These are phyloP conservation scores for Drosophila demipolita DNA, from an alignment of 2,888 invertebrate species.

Conservation along the genomic window DNA sequence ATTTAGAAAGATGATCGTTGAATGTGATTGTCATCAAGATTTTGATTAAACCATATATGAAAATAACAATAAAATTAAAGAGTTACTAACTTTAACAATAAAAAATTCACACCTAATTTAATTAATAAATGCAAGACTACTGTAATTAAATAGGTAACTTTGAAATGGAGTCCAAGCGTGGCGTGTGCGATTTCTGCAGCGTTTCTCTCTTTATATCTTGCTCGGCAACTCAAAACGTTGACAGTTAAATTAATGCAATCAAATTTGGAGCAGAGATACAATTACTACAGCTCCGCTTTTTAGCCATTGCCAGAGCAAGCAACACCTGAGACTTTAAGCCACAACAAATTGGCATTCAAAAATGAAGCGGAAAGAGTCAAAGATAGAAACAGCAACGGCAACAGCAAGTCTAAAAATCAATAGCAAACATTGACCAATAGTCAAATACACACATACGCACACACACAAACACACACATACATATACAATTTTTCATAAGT, in stretches of 20 bases:
- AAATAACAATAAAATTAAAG: neutral
- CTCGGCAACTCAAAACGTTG: constrained; percentile 46
- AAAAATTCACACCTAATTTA: constrained; percentile 9
- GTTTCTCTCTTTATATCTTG: constrained; percentile 24
- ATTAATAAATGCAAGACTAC: constrained; percentile 25
- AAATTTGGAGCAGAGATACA: constrained; percentile 66
- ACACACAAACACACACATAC: neutral
- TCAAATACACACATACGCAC: constrained; percentile 2
- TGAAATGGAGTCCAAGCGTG: constrained; percentile 16
- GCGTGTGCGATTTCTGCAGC: constrained; percentile 25
- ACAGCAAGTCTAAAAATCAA: constrained; percentile 47
- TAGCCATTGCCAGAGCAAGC: constrained; percentile 28
- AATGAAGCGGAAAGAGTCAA: constrained; percentile 63
- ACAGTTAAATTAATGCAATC: constrained; percentile 64
- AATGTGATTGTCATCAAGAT: constrained; percentile 5
- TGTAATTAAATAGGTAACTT: constrained; percentile 23
- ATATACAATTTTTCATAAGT: constrained; percentile 44
- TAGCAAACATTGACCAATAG: constrained; percentile 64
- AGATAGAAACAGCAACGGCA: constrained; percentile 32
- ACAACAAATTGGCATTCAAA: constrained; percentile 50
- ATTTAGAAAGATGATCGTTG: neutral
- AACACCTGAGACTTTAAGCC: constrained; percentile 47
- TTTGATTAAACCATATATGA: constrained; percentile 1
- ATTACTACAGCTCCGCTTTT: constrained; percentile 43
- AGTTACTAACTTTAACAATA: neutral